Base-by-base conservation (phyloP, 2,113 vertebrate species). In the Pelobates fuscus region DNA sequence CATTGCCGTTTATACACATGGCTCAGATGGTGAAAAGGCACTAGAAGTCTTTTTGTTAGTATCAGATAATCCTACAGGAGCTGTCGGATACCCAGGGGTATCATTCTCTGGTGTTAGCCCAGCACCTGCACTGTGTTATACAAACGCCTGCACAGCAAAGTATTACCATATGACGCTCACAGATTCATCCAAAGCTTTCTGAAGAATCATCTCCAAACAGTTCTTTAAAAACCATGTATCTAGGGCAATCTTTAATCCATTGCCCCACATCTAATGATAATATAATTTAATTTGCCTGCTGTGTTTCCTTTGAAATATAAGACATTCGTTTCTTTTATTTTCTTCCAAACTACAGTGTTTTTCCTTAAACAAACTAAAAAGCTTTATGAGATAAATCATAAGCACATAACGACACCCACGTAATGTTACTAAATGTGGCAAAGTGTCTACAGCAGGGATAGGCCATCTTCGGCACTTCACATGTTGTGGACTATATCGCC, bases 11-110 rank as follows among this genome's bases (percentile, higher is more conserved):
- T 63, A 21, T 32, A 32, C 14, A n/a, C 29, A 8, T 37, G 60
- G 60, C 60, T 32, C 60, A 63, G 60, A 37, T 63, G 60, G 60
- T 32, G 15, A n/a, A 60, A 20, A 62, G 29, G 60, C 60, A 21
- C 29, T 37, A 37, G 18, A 21, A 18, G 29, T 15, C 29, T n/a
- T 20, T 32, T 20, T 32, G 27, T n/a, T 63, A 32, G 27, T 30
- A 63, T 32, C 60, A 32, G 60, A 63, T 63, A 32, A 37, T 61
- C 60, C 60, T 26, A 10, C 29, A 21, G 60, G 60, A 29, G 29
- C 2, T 2, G 8, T 20, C 27, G 12, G 7, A 21, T 17, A 63
- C 29, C 18, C 17, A 62, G 18, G n/a, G 27, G 30, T 27, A 30
- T 20, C 5, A n/a, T 32, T 55, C 52, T 55, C n/a, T 21, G 52